phyloP scores from a whole-genome alignment of 2,888 invertebrate genomes.

The Leptura quadrifasciata region DNA sequence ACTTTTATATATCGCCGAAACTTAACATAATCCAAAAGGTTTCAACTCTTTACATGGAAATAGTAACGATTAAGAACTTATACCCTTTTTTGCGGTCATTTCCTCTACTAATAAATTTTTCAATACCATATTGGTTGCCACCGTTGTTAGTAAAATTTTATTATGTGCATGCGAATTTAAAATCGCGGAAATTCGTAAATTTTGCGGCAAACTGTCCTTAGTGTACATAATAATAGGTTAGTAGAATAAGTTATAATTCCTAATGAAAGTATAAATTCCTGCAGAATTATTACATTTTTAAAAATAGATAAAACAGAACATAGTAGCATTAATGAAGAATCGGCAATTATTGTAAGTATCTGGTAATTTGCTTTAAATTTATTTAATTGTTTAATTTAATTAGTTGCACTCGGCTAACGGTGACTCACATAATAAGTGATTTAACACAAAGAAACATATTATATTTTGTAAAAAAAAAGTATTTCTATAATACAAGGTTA shows the following conservation, averaged over 20 bases:
- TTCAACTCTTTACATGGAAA: no score
- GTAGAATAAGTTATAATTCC: neutral
- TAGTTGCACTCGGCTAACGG: constrained; percentile 55
- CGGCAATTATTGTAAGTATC: constrained; percentile 33
- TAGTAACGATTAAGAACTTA: no score
- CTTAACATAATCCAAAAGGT: no score
- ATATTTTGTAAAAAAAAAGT: constrained; percentile 53
- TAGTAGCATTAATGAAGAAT: neutral
- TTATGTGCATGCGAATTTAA: no score
- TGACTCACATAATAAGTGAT: constrained; percentile 46
- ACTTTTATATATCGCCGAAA: no score
- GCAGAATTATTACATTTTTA: neutral
- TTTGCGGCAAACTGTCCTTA: no score
- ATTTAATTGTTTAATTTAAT: constrained; percentile 48
- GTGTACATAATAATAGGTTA: neutral
- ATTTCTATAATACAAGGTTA: constrained; percentile 56
- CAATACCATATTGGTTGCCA: no score
- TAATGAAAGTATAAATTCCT: neutral
- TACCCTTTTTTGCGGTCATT: no score
- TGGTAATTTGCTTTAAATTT: constrained; percentile 45
- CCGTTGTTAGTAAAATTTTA: no score
- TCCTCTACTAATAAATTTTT: no score
- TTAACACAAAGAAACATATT: constrained; percentile 50
- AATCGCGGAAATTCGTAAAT: no score
- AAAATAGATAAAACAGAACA: neutral